Evolutionary conservation across 1,140 invertebrate species (phyloP).

Genomic region (Sesamia nonagrioides): DNA sequence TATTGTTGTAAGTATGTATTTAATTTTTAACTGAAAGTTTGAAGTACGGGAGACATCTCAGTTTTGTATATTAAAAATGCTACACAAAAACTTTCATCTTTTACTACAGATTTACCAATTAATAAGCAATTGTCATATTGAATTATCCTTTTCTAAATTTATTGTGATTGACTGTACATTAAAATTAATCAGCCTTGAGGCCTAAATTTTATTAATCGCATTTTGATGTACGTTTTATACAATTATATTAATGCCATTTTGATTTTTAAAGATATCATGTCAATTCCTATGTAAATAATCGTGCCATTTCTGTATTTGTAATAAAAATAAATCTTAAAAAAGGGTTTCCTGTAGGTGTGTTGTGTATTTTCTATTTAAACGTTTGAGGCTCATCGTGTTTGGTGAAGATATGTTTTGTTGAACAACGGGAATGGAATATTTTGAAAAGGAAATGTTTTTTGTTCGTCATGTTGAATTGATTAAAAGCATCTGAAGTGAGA

Average conservation of each 20-base stretch:
- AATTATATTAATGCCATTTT: slow-evolving; percentile 54
- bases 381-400: slow-evolving; percentile 59
- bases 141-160: neutral
- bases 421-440: neutral
- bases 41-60: too few relatives aligned
- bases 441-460: too few relatives aligned
- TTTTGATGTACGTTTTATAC: slow-evolving; percentile 48
- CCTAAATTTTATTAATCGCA: slow-evolving; percentile 56
- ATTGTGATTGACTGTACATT: slow-evolving; percentile 52
- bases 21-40: too few relatives aligned
- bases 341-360: slow-evolving; percentile 71
- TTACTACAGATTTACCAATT: neutral
- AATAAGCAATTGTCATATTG: neutral
- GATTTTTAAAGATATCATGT: slow-evolving; percentile 71
- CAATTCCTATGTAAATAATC: slow-evolving; percentile 85
- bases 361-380: slow-evolving; percentile 68
- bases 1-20: too few relatives aligned
- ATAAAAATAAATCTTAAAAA: slow-evolving; percentile 63
- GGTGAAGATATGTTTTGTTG: slow-evolving; percentile 27
- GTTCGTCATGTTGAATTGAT: too few relatives aligned
- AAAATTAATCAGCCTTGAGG: slow-evolving; percentile 54
- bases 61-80: too few relatives aligned
- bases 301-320: slow-evolving; percentile 79
- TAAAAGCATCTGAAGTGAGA: too few relatives aligned
- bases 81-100: too few relatives aligned